These are phyloP conservation scores for Cephus cinctus DNA, from an alignment of 1,140 invertebrate species.

Conservation along the genomic window DNA sequence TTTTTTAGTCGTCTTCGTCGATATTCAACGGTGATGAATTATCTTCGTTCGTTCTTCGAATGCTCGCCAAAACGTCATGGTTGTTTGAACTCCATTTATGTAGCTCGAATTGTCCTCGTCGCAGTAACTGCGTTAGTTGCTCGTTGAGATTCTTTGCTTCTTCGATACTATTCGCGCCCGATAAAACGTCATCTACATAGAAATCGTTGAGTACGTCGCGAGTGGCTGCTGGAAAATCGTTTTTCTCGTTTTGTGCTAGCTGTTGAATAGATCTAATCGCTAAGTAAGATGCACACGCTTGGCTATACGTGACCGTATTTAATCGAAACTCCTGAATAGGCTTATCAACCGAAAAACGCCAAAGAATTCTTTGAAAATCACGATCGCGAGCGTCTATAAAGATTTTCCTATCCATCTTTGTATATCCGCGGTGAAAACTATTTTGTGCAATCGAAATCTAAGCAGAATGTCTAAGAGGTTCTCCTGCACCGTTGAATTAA, in stretches of 20 bases:
- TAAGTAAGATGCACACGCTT: conserved; percentile 31
- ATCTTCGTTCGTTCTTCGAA: neutral
- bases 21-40: neutral
- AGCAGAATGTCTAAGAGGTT: no score
- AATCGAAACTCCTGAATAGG: conserved; percentile 29
- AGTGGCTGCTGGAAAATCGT: conserved; percentile 26
- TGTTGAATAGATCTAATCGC: conserved; percentile 33
- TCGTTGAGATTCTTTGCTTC: conserved; percentile 24
- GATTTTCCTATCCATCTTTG: no score
- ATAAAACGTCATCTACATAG: conserved; percentile 49
- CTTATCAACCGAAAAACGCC: conserved; percentile 18
- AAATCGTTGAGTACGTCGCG: no score
- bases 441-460: no score
- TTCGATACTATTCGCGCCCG: conserved; percentile 35
- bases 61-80: neutral
- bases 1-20: neutral
- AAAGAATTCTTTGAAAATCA: conserved; percentile 37
- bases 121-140: conserved; percentile 19
- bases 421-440: no score
- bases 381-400: no score
- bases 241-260: conserved; percentile 26
- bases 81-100: conserved; percentile 35
- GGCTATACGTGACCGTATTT: conserved; percentile 45
- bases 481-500: no score
- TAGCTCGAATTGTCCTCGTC: conserved; percentile 26